Conservation (phyloP, 2,888 invertebrate genomes). For the Chalcis sispes region DNA sequence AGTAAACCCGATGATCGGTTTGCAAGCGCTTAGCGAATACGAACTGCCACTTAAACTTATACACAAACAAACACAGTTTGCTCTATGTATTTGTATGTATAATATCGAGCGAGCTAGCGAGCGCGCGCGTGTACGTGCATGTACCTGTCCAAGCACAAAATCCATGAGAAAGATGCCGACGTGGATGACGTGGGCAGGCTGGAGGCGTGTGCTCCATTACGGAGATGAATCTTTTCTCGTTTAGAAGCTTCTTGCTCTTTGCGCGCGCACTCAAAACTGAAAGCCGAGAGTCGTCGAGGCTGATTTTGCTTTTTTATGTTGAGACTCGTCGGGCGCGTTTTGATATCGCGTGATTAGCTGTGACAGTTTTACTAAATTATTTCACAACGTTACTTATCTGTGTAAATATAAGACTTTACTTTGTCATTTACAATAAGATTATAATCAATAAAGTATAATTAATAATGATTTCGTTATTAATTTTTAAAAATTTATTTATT, state of each 20-base stretch:
- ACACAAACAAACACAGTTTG: no score
- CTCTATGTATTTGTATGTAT: neutral
- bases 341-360: no score
- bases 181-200: slow-evolving; percentile 67
- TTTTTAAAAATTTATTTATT: no score
- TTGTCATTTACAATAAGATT: no score
- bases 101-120: no score
- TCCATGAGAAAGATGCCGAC: slow-evolving; percentile 41
- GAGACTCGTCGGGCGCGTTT: no score
- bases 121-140: neutral
- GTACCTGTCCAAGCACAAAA: slow-evolving; percentile 11
- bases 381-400: no score
- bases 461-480: no score
- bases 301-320: slow-evolving; percentile 56
- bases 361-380: no score
- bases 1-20: slow-evolving; percentile 24
- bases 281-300: slow-evolving; percentile 57
- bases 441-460: no score
- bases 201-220: slow-evolving; percentile 71
- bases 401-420: no score
- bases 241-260: slow-evolving; percentile 69
- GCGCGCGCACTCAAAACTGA: slow-evolving; percentile 43
- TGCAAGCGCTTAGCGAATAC: slow-evolving; percentile 37
- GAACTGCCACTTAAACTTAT: no score
- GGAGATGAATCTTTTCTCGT: slow-evolving; percentile 74